Conservation (phyloP, 1,140 invertebrate species). For the Gonatopus flavifemur region DNA sequence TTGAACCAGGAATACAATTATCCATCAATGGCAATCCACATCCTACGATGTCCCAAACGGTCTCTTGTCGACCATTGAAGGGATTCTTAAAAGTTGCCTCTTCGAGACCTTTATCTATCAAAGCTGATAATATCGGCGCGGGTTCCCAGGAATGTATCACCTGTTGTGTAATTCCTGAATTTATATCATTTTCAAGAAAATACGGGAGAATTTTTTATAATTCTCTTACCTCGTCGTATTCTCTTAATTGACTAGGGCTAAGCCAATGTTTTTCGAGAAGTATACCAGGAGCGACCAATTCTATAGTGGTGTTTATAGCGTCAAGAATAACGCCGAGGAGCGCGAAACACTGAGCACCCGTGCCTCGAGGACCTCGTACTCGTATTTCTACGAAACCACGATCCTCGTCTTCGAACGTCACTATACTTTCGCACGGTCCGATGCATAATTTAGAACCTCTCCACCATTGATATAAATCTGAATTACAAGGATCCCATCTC, state of each 20-base stretch:
- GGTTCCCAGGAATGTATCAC: constrained; percentile 66
- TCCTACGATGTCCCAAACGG: constrained; percentile 69
- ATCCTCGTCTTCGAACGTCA: constrained; percentile 68
- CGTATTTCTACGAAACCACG: constrained; percentile 71
- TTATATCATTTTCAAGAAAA: neutral
- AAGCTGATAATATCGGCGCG: constrained; percentile 61
- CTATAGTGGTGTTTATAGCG: constrained; percentile 68
- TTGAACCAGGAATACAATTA: constrained; percentile 48
- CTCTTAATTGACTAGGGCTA: constrained; percentile 65
- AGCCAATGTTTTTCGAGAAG: constrained; percentile 67
- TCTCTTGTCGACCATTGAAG: constrained; percentile 64
- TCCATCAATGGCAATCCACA: constrained; percentile 61
- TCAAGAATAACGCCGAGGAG: constrained; percentile 76
- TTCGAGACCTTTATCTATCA: constrained; percentile 59
- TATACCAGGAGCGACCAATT: constrained; percentile 70
- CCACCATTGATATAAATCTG: constrained; percentile 80
- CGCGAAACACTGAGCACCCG: constrained; percentile 67
- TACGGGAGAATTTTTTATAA: neutral
- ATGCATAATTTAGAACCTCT: constrained; percentile 77
- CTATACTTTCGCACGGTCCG: constrained; percentile 71
- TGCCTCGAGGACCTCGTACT: constrained; percentile 69
- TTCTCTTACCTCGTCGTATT: constrained; percentile 48
- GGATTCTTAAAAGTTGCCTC: constrained; percentile 61
- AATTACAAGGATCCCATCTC: constrained; percentile 63
- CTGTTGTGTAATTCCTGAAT: constrained; percentile 13